Percentiles rank a stretch among this genome's conserved stretches.
These are phyloP conservation scores for Fregetta grallaria DNA, from an alignment of 2,113 vertebrate genomes.

Conservation along the genomic window DNA sequence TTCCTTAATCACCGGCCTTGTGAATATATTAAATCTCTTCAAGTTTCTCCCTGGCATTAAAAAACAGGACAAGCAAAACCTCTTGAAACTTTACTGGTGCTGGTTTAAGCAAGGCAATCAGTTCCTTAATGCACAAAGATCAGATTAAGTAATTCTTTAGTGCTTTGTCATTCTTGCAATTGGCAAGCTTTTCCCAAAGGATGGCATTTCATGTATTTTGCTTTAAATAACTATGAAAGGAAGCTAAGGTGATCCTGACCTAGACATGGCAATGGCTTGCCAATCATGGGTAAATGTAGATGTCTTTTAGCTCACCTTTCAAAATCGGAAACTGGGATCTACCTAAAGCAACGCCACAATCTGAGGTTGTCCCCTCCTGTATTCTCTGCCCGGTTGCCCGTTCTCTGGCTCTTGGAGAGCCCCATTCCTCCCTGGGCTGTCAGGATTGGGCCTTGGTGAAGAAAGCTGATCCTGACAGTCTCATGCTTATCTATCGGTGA, in stretches of 20 bases:
- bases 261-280: not conserved
- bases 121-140: not conserved
- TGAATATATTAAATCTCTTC: not conserved
- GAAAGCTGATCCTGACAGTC: not conserved
- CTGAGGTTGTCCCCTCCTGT: not conserved
- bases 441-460: not conserved
- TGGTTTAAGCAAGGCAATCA: not conserved
- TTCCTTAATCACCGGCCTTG: not conserved
- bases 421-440: not conserved
- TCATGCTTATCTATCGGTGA: accelerated
- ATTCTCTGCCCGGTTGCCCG: not conserved
- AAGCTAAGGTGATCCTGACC: not conserved
- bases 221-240: not conserved
- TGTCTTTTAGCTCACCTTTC: not conserved
- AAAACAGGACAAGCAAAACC: not conserved
- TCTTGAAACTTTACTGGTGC: not conserved
- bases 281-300: accelerated
- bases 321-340: not conserved
- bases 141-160: not conserved
- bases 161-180: not conserved
- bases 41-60: not conserved
- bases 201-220: not conserved
- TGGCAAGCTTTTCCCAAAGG: not conserved
- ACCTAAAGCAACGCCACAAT: not conserved
- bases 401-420: not conserved